Conservation (phyloP, 2,888 invertebrate species). For the Diarsia rubi region DNA sequence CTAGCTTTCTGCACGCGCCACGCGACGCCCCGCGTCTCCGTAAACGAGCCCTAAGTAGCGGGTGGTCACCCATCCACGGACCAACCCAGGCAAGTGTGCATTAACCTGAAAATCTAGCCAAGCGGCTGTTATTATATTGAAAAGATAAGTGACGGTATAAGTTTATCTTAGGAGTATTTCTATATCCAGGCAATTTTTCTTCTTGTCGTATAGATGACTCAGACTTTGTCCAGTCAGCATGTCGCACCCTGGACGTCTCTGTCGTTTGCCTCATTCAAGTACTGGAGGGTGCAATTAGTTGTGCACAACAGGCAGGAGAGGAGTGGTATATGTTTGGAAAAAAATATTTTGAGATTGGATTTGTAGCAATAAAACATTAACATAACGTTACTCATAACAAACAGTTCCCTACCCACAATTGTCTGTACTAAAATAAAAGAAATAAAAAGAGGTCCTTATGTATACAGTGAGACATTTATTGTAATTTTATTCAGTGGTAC, state of each 20-base stretch:
- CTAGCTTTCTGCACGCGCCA: too few relatives aligned
- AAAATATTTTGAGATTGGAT: too few relatives aligned
- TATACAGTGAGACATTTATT: conserved; percentile 11
- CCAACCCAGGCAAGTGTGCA: too few relatives aligned
- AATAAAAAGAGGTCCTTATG: conserved; percentile 9
- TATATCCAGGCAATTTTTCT: neutral
- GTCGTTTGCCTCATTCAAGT: neutral
- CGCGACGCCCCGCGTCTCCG: too few relatives aligned
- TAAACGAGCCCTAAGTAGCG: too few relatives aligned
- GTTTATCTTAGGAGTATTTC: neutral
- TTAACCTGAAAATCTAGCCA: too few relatives aligned
- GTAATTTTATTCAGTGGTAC: conserved; percentile 10
- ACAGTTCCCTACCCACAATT: neutral
- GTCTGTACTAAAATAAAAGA: neutral
- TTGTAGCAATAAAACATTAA: neutral
- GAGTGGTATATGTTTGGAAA: neutral
- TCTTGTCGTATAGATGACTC: neutral
- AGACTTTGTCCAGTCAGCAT: neutral
- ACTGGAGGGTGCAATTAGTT: neutral
- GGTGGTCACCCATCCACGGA: too few relatives aligned
- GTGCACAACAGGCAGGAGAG: neutral
- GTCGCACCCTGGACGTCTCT: neutral
- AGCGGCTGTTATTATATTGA: too few relatives aligned
- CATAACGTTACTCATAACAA: neutral
- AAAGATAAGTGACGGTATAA: too few relatives aligned